Conservation (phyloP, 2,113 vertebrate genomes). For the Catagonus wagneri region DNA sequence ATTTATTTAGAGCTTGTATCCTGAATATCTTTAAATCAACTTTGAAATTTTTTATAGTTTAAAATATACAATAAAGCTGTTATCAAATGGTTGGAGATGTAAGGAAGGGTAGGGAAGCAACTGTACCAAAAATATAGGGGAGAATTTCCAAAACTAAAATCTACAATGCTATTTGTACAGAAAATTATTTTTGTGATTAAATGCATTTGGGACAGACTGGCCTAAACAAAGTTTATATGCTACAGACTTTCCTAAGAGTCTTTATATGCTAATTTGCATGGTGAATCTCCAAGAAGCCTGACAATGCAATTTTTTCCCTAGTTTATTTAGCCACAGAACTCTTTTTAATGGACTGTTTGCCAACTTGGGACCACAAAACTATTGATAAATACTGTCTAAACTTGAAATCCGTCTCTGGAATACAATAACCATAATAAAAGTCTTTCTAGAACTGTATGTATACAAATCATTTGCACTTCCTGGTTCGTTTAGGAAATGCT, state of each 20-base stretch:
- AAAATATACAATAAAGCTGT: neutral
- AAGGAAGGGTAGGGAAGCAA: neutral
- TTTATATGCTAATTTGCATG: neutral
- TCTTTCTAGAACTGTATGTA: constrained; percentile 42
- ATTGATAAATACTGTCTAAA: constrained; percentile 34
- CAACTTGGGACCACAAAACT: neutral
- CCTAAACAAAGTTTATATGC: neutral
- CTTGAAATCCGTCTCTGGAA: constrained; percentile 12
- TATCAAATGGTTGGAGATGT: neutral
- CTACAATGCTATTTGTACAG: neutral
- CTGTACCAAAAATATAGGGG: neutral
- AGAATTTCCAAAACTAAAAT: constrained; percentile 51
- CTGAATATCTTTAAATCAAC: neutral
- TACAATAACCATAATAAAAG: neutral
- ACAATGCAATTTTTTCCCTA: neutral
- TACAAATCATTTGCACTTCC: neutral
- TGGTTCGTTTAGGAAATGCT: constrained; percentile 50
- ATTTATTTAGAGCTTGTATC: constrained; percentile 19
- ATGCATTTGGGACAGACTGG: neutral
- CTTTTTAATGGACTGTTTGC: neutral
- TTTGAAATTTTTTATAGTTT: constrained; percentile 31
- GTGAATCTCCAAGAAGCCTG: neutral
- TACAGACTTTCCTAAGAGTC: neutral
- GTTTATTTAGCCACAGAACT: neutral
- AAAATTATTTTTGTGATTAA: constrained; percentile 30